Conservation (phyloP, 2,113 vertebrate genomes). For the Pavo muticus region DNA sequence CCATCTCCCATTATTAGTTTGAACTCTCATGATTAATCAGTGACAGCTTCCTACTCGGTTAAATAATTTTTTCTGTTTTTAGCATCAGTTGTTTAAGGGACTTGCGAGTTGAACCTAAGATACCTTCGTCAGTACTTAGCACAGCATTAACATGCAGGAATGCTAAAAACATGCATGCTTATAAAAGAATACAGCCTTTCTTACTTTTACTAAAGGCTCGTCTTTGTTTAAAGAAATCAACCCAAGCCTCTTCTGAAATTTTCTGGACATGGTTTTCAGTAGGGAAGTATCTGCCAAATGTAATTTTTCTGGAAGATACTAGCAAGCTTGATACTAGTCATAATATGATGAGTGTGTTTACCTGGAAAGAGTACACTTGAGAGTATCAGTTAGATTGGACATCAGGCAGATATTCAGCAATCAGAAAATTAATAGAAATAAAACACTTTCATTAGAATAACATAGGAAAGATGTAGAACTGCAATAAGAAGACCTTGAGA, state of each 20-base stretch:
- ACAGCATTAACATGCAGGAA: not conserved
- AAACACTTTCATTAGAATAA: constrained; percentile 32
- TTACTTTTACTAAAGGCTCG: not conserved
- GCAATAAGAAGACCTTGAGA: not conserved
- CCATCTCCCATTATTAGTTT: not conserved
- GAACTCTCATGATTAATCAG: not conserved
- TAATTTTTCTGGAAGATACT: not conserved
- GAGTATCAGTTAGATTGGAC: constrained; percentile 75
- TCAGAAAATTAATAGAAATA: not conserved
- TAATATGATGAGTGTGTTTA: not conserved
- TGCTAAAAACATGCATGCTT: not conserved
- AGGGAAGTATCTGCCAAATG: not conserved
- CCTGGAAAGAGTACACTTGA: constrained; percentile 75
- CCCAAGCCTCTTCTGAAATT: not conserved
- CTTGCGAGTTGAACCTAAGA: not conserved
- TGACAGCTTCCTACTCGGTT: not conserved
- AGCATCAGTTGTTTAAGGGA: not conserved
- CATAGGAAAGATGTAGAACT: not conserved
- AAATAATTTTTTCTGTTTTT: constrained; percentile 13
- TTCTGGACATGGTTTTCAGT: not conserved
- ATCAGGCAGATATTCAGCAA: not conserved
- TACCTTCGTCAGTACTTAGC: not conserved
- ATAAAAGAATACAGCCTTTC: not conserved
- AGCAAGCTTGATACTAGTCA: not conserved
- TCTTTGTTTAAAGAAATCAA: not conserved